Evolutionary conservation across 1,140 invertebrate species (phyloP), one percentile per base, ranked within the genome.

Genomic region (Lordiphosa stackelbergi): DNA sequence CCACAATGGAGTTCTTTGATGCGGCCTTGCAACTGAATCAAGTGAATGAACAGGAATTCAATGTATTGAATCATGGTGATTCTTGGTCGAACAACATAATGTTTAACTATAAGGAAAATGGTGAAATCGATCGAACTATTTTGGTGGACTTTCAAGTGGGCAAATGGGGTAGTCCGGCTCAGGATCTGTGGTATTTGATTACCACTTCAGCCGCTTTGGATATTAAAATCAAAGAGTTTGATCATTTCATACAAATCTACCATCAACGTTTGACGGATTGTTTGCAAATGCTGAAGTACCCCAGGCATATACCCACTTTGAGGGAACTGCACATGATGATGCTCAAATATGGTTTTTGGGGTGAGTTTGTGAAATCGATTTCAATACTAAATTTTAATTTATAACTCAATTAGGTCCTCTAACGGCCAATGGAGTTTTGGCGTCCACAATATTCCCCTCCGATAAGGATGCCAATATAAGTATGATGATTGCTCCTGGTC

Each of bases 241-340:
- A 85, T 54, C 48, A 69, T n/a, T 73, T 85, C 2, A 65, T 85
- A 16, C n/a, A 60, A 12, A 70, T 79, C 8, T 85, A 85, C 53
- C 83, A 85, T 7, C 42, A 64, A 28, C 64, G 65, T 4, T 43
- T 85, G 34, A 47, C 47, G 0, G 60, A 85, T 24, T 73, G 75
- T 41, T 53, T 85, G 0, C 61, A 71, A 28, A 6, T 81, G 0
- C 38, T 85, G 2, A 73, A 71, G 2, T 85, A 85, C 43, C 10
- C 59, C 5, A 85, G 81, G n/a, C 41, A 16, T 4, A 66, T 85
- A 48, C 79, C 75, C 13, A 54, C 57, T 1, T 41, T 85, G 1
- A 79, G 41, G 31, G 63, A 79, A 37, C 0, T 85, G 5, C 81
- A 85, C 9, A 46, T 61, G 0, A 56, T 62, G 31, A 69, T 85